These are phyloP conservation scores for Varanus komodoensis DNA, from an alignment of 2,113 vertebrate genomes.

Conservation along the genomic window DNA sequence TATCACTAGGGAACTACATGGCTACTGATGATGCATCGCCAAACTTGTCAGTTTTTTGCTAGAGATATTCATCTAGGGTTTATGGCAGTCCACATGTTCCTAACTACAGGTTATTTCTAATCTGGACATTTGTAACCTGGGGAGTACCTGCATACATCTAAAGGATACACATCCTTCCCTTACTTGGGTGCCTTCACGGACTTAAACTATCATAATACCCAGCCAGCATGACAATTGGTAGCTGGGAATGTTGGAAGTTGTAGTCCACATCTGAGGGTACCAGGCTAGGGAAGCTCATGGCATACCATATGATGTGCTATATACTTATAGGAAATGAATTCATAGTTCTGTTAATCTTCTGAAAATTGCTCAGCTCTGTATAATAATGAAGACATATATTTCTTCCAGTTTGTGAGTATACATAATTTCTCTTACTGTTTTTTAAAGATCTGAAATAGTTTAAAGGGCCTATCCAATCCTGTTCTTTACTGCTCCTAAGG, in stretches of 20 bases:
- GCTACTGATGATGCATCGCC: no score
- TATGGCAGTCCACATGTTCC: no score
- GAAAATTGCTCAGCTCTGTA: neutral
- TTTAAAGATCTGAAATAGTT: constrained; percentile 24
- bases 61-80: no score
- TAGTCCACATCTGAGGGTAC: no score
- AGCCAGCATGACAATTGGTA: no score
- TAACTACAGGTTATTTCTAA: no score
- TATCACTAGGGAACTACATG: no score
- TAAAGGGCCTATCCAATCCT: neutral
- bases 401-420: neutral
- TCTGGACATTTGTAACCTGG: no score
- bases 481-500: constrained; percentile 47
- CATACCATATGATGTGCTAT: constrained; percentile 18
- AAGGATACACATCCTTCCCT: neutral
- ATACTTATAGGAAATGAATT: constrained; percentile 41
- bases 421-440: constrained; percentile 33
- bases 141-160: neutral
- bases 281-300: neutral
- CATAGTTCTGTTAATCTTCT: constrained; percentile 48
- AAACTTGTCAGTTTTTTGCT: no score
- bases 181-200: no score
- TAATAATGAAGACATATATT: neutral
- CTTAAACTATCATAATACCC: no score
- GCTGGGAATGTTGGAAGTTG: no score